These are phyloP conservation scores for Cephalopholis sonnerati DNA, from an alignment of 2,113 vertebrate genomes.

Conservation along the genomic window DNA sequence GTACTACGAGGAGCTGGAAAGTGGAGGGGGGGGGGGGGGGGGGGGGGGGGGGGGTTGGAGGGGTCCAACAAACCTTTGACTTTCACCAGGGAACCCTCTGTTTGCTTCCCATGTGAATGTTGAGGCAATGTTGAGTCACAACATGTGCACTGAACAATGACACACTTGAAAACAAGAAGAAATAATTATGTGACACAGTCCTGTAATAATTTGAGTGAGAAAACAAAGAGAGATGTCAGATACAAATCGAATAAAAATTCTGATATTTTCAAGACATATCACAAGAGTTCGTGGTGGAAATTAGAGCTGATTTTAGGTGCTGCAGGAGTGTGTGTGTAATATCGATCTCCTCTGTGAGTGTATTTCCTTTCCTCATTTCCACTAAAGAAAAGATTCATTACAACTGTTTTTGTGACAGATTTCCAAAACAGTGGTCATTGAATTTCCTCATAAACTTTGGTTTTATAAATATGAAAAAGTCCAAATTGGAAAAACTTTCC, in stretches of 20 bases:
- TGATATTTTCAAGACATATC: not conserved
- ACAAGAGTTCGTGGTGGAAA: not conserved
- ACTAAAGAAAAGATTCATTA: not conserved
- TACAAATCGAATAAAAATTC: not conserved
- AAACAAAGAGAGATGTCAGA: not conserved
- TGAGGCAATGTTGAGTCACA: not conserved
- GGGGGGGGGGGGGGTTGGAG: too few species aligned
- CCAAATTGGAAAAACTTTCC: not conserved
- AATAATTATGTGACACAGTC: not conserved
- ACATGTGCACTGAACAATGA: not conserved
- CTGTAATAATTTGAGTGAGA: not conserved
- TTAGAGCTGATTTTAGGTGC: not conserved
- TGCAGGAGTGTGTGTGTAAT: not conserved
- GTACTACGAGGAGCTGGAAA: too few species aligned
- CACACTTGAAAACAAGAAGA: not conserved
- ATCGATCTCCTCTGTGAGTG: not conserved
- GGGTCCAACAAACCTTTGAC: too few species aligned
- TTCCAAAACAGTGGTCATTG: not conserved
- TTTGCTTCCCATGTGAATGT: too few species aligned
- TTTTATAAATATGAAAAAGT: conserved; percentile 1
- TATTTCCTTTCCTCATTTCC: not conserved
- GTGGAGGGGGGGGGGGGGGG: too few species aligned
- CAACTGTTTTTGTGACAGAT: not conserved
- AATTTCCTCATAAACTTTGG: not conserved
- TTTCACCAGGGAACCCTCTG: too few species aligned